Evolutionary conservation across 2,888 invertebrate genomes (phyloP), one percentile per base, ranked within the genome.

Genomic region (Chloroclysta siterata): DNA sequence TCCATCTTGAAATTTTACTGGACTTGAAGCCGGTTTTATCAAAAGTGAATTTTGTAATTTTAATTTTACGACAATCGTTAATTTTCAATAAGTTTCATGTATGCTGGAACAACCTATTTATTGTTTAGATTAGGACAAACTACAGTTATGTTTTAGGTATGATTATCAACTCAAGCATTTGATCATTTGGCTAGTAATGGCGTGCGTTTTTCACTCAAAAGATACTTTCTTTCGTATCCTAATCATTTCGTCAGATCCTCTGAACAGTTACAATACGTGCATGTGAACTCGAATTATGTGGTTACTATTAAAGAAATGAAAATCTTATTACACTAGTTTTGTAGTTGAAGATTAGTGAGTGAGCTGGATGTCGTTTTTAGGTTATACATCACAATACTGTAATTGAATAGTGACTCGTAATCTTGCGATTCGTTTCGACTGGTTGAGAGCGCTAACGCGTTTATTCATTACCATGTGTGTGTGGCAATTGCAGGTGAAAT

Each of bases 1-100:
- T 95, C 96, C 96, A 96, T 96, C 95, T 96, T 96, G 96, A 94
- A 82, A 95, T 94, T 94, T 94, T 94, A 93, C 94, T 95, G 94
- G 94, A 94, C 94, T 94, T 94, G 95, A 70, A 95, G 95, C 96
- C 95, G 96, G 95, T 94, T 93, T 90, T 93, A 93, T 89, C 92
- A 90, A 87, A 90, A 91, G 89, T 91, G 91, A 87, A 87, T 87
- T 89, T 90, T 90, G 82, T 88, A 87, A 88, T 87, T 85, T 83
- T 81, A 84, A 86, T 84, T 86, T 83, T 78, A 84, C 83, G 81
- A 83, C 85, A 84, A 84, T 90, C 85, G 82, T 87, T 89, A 87
- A 81, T 89, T 92, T 89, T 88, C 81, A 88, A 86, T 82, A 88
- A 87, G 84, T 85, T 90, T 85, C 73, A 90, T 87, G 87, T 87